Conservation (phyloP, 37 sponge, comb jelly and placozoan genomes). For the Hexactinellida sp. region DNA sequence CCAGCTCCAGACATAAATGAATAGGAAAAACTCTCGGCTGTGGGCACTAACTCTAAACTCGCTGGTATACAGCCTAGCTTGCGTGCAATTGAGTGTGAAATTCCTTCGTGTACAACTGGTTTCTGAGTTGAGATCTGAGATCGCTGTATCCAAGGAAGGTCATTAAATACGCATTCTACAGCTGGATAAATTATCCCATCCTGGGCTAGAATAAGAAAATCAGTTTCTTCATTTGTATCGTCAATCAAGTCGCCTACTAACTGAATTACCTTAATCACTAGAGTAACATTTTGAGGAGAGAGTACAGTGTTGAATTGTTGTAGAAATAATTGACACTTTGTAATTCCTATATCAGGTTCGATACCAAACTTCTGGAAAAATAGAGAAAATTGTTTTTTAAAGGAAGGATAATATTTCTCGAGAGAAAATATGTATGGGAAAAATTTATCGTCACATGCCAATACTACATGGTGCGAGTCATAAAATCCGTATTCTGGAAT, state of each 20-base stretch:
- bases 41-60: not conserved
- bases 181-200: not conserved
- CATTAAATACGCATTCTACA: not conserved
- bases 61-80: not conserved
- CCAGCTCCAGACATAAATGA: constrained; percentile 16
- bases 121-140: not conserved
- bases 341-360: not conserved
- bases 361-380: not conserved
- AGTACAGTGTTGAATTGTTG: not conserved
- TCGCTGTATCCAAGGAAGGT: not conserved
- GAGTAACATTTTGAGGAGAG: not conserved
- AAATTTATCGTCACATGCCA: not conserved
- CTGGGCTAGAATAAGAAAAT: not conserved
- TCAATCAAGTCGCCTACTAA: not conserved
- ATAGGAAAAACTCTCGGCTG: not conserved
- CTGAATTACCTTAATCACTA: not conserved
- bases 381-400: not conserved
- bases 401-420: not conserved
- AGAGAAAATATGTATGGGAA: not conserved
- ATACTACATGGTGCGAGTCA: not conserved
- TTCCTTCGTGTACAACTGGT: not conserved
- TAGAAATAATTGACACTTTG: not conserved
- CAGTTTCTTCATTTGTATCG: not conserved
- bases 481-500: not conserved
- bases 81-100: not conserved